Percentiles rank a stretch among this genome's conserved stretches.
Conservation (phyloP, 2,797 vertebrate genomes). For the Mycteria americana region DNA sequence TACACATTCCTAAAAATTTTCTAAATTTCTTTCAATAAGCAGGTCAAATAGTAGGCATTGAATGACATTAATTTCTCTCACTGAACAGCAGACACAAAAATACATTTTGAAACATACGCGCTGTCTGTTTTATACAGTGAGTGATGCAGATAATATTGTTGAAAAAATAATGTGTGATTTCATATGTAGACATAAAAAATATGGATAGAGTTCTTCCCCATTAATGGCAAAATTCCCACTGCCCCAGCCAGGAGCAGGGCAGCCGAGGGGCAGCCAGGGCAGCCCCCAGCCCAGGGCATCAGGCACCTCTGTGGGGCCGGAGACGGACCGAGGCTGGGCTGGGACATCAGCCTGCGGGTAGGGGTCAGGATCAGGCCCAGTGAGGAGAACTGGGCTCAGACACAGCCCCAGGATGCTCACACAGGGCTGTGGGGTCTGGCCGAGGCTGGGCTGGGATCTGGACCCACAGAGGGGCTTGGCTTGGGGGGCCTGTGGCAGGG, state of each 20-base stretch:
- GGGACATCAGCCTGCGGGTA: neutral
- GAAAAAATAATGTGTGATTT: neutral
- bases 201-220: neutral
- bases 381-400: neutral
- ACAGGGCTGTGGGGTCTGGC: neutral
- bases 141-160: neutral
- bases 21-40: neutral
- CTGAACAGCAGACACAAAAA: neutral
- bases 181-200: neutral
- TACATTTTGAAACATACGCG: accelerated
- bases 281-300: neutral
- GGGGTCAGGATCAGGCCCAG: neutral
- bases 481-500: accelerated
- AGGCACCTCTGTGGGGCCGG: neutral
- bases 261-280: neutral
- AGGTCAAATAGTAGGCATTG: neutral
- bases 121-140: neutral
- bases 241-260: neutral
- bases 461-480: neutral
- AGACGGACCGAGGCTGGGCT: neutral
- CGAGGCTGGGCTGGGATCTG: neutral
- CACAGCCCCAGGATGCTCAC: neutral
- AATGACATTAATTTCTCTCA: neutral
- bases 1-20: neutral
- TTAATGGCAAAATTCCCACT: neutral